Conservation (phyloP, 2,113 vertebrate genomes). For the Onychorhynchus coronatus region DNA sequence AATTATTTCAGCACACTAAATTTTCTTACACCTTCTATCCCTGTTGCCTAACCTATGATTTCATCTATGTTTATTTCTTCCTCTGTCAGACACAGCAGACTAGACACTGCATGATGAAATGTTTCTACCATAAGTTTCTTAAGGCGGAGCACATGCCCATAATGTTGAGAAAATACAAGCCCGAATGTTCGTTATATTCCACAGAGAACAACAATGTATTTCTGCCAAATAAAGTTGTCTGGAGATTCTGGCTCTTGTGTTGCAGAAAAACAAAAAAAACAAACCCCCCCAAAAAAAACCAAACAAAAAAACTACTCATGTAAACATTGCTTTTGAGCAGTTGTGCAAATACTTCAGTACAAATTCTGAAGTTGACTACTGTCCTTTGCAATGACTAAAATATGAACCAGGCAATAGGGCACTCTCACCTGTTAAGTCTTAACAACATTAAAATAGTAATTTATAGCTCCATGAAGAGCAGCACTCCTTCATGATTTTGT, state of each 20-base stretch:
- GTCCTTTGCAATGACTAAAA: background rate
- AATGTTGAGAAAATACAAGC: background rate
- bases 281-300: background rate
- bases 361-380: background rate
- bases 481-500: background rate
- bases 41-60: background rate
- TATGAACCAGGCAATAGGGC: background rate
- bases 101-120: background rate
- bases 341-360: background rate
- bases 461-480: background rate
- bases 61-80: background rate
- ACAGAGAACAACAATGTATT: background rate
- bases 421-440: background rate
- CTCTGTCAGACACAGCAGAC: background rate
- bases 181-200: rapidly evolving
- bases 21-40: background rate
- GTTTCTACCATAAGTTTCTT: background rate
- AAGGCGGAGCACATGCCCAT: background rate
- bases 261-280: no score
- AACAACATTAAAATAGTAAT: background rate
- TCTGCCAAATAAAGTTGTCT: background rate
- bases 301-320: background rate
- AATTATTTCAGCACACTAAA: background rate
- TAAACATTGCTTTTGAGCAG: background rate
- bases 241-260: background rate